Evolutionary conservation across 2,797 vertebrate species (phyloP), one percentile per base, ranked within the genome.

Genomic region (Pristis pectinata): DNA sequence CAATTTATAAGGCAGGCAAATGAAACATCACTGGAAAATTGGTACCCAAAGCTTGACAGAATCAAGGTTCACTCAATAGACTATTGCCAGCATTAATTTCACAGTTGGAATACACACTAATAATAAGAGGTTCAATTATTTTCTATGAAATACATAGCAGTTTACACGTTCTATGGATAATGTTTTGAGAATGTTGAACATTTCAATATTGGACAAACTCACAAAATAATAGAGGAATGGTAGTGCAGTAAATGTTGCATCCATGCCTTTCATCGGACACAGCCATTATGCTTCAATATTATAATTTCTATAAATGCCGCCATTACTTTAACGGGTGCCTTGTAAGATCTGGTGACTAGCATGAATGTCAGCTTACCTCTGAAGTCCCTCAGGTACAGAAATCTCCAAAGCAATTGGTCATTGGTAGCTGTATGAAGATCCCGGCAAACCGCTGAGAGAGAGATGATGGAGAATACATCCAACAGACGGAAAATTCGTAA

Each of bases 321-420:
- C 27, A 72, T 72, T 64, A 70, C 4, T 24, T 53, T 10, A 44
- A 34, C 8, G 5, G 67, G 34, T 74, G 24, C 67, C 41, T 49
- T 53, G 9, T 44, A 10, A 19, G 19, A 9, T 72, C 44, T 83
- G 37, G n/a, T 70, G n/a, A 92, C 44, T 37, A 67, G 19, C 37
- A 93, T 44, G 1, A 93, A 72, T n/a, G 24, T 64, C 9, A 37
- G 93, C 8, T 97, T 95, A 99, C 99, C 98, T 97, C 96, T 95
- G 96, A 98, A 99, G 96, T 99, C 99, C 0, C 98, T 96, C 91
- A 97, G 96, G 95, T 97, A 98, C 79, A 99, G 97, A 96, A 98
- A 98, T 95, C 98, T 98, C 99, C 99, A 99, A 0, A 99, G 97
- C 0, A 98, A 96, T 0, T 97, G 97, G 96, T 99, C 99, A 0